Base-by-base conservation (phyloP, 2,888 invertebrate species). In the Spilosoma lubricipeda region DNA sequence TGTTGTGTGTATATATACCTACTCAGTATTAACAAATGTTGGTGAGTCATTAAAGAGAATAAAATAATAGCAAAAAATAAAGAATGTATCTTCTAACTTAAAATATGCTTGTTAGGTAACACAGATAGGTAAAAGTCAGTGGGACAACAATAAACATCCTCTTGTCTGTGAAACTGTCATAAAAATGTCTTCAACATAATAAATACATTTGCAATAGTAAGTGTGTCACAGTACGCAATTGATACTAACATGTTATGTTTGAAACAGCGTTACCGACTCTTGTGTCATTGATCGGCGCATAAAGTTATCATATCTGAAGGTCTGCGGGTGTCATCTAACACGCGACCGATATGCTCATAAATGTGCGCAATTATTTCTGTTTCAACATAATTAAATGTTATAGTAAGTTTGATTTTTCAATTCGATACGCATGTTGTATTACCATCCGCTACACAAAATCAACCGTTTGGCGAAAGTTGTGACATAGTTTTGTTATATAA, bases 381-480 rank as follows among this genome's bases (percentile, higher is more conserved):
- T 30, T 30, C 30, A 63, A 18, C 27, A 18, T 63, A 63, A 63
- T 27, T 63, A 18, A 63, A 63, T 56, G n/a, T n/a, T 56, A 3
- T n/a, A 56, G n/a, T n/a, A 56, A 56, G 52, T 56, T 56, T 56
- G 23, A n/a, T 56, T n/a, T 9, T 66, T 42, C 13, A 66, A 66
- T 42, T 66, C n/a, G 39, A 23, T 66, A 39, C n/a, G 66, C 66
- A 39, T 66, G 39, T 65, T 39, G 66, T 27, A 4, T 66, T 42
- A 42, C 42, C 52, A 56, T 67, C 45, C 30, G 45, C 27, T 9
- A 8, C 30, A 67, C 42, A 45, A 67, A 27, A 27, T 30, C 30
- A 67, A 20, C 45, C 45, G 67, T 67, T 67, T 45, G 27, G 45
- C 20, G 67, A 67, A 45, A 67, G 67, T 67, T 45, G 30, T 30